These are phyloP conservation scores for Chironomus tepperi DNA, from an alignment of 1,140 invertebrate genomes.

Conservation along the genomic window DNA sequence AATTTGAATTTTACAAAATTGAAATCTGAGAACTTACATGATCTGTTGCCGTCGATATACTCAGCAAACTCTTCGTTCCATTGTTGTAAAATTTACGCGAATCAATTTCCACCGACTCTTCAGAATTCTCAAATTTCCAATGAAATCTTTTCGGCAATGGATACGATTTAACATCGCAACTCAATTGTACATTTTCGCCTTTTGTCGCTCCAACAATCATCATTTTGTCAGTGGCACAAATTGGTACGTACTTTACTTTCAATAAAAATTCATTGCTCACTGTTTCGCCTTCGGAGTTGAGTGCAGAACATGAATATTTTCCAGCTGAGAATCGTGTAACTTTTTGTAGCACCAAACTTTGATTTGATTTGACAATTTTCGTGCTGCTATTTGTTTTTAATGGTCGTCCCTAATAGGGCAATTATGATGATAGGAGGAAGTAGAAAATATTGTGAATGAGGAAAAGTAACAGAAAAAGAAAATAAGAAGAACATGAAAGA, in stretches of 20 bases:
- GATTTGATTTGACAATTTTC: slow-evolving; percentile 64
- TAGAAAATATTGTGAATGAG: not conserved
- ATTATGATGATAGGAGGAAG: not conserved
- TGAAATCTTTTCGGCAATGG: slow-evolving; percentile 57
- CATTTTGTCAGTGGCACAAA: slow-evolving; percentile 16
- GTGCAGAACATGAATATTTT: slow-evolving; percentile 63
- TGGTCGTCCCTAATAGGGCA: slow-evolving; percentile 5
- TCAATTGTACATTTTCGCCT: slow-evolving; percentile 71
- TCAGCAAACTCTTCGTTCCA: slow-evolving; percentile 49
- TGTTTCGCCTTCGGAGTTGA: slow-evolving; percentile 63
- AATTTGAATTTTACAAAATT: not conserved
- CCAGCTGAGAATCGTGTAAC: slow-evolving; percentile 63
- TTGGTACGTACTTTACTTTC: slow-evolving; percentile 61
- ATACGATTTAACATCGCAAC: slow-evolving; percentile 79
- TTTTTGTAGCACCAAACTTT: slow-evolving; percentile 67
- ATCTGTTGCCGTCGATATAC: slow-evolving; percentile 27
- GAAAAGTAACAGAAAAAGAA: no score
- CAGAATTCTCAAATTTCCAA: slow-evolving; percentile 79
- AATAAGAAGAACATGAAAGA: no score
- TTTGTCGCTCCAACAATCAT: slow-evolving; percentile 64
- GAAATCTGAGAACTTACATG: not conserved
- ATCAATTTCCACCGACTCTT: slow-evolving; percentile 61
- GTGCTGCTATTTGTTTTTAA: slow-evolving; percentile 44
- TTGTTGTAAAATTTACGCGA: slow-evolving; percentile 53
- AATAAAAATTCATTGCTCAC: slow-evolving; percentile 60